A percentile compares a stretch with the other conserved stretches of the same genome.
Conservation (phyloP, 2,888 invertebrate genomes). For the Nudaria mundana region DNA sequence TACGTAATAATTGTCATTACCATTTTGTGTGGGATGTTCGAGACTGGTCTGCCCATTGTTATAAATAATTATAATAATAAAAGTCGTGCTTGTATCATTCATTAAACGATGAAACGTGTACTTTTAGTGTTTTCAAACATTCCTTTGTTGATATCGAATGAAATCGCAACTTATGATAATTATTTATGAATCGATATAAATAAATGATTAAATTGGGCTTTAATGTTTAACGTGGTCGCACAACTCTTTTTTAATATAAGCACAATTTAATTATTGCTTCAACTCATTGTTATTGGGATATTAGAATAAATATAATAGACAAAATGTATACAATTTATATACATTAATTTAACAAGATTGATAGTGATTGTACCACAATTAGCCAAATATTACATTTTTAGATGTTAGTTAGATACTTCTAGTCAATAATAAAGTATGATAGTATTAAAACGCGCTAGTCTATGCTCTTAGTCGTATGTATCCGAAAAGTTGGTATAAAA, state of each 20-base stretch:
- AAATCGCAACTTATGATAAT: too few species aligned
- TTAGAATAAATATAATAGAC: constrained; percentile 8
- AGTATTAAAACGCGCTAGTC: constrained; percentile 42
- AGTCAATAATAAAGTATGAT: constrained; percentile 46
- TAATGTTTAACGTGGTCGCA: background rate
- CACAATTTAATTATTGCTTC: background rate
- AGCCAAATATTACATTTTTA: constrained; percentile 45
- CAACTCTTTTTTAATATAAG: background rate
- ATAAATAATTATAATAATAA: too few species aligned
- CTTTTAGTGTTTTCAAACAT: too few species aligned
- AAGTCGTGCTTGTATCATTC: too few species aligned
- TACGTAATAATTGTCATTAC: too few species aligned
- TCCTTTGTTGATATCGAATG: too few species aligned
- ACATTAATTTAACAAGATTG: constrained; percentile 16
- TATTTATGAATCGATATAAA: too few species aligned
- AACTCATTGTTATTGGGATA: background rate
- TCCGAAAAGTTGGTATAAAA: constrained; percentile 8
- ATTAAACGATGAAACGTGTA: too few species aligned
- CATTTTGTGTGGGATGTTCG: too few species aligned
- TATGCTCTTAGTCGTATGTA: constrained; percentile 24
- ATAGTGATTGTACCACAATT: constrained; percentile 28
- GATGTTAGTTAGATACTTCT: constrained; percentile 45
- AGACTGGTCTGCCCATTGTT: too few species aligned
- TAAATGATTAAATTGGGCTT: background rate
- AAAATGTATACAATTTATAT: constrained; percentile 37